phyloP scores from a whole-genome alignment of 2,113 vertebrate genomes.

The Notechis scutatus region DNA sequence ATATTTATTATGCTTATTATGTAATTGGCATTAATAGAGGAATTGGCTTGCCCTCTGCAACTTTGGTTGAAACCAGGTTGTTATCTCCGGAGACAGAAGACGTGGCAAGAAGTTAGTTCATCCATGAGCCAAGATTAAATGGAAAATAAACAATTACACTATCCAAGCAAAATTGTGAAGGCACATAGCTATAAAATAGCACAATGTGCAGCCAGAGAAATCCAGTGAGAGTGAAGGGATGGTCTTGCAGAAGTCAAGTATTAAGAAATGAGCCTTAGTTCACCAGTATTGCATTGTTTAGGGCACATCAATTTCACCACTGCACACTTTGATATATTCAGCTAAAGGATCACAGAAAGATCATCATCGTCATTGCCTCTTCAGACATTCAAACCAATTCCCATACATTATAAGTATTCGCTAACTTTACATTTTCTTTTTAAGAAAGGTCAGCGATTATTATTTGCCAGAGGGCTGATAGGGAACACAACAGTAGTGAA shows the following conservation, averaged over 20 bases:
- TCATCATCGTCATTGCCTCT: background rate
- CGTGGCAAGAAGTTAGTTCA: slow-evolving; percentile 32
- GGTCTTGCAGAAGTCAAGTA: background rate
- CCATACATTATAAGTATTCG: background rate
- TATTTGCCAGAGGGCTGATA: background rate
- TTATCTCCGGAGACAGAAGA: slow-evolving; percentile 46
- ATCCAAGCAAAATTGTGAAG: slow-evolving; percentile 36
- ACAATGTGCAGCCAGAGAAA: background rate
- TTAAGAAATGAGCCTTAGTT: background rate
- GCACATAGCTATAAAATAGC: background rate
- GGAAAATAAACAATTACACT: slow-evolving; percentile 55
- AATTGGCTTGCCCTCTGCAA: slow-evolving; percentile 22
- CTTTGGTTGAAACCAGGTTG: slow-evolving; percentile 30
- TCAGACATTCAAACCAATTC: background rate
- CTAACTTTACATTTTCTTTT: background rate
- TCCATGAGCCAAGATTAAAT: slow-evolving; percentile 59
- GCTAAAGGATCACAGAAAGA: background rate
- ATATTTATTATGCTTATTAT: slow-evolving; percentile 13
- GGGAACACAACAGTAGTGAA: background rate
- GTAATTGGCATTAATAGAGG: slow-evolving; percentile 28
- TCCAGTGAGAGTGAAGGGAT: background rate
- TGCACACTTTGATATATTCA: background rate
- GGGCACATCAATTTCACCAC: background rate
- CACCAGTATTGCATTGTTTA: background rate
- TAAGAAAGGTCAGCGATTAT: background rate